Conservation (phyloP, 2,888 invertebrate genomes). For the Theretra japonica region DNA sequence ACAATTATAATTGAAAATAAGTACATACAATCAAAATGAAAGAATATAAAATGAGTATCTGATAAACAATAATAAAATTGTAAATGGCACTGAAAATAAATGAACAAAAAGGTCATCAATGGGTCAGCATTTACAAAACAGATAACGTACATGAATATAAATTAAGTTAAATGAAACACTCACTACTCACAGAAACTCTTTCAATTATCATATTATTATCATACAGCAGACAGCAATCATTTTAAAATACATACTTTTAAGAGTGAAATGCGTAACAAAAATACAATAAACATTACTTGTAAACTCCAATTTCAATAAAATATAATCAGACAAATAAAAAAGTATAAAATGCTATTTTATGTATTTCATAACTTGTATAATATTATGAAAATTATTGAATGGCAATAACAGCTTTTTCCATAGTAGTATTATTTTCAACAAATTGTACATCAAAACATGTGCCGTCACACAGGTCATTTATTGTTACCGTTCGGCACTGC, state of each 20-base stretch:
- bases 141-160: neutral
- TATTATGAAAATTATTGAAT: constrained; percentile 1
- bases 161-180: neutral
- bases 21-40: constrained; percentile 37
- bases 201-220: neutral
- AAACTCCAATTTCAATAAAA: neutral
- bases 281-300: neutral
- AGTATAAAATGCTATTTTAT: constrained; percentile 18
- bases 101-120: constrained; percentile 29
- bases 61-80: constrained; percentile 38
- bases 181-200: neutral
- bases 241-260: constrained; percentile 13
- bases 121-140: constrained; percentile 19
- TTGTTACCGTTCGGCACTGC: neutral
- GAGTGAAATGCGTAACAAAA: constrained; percentile 18
- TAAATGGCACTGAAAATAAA: constrained; percentile 46
- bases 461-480: neutral
- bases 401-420: constrained; percentile 4
- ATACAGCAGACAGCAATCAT: constrained; percentile 8
- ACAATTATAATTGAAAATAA: constrained; percentile 30
- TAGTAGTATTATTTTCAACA: constrained; percentile 9
- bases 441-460: constrained; percentile 7
- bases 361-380: constrained; percentile 7
- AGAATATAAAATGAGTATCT: constrained; percentile 45
- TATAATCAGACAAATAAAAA: constrained; percentile 10